Conservation (phyloP, 2,113 vertebrate genomes). For the Pseudorhombus dupliciocellatus region DNA sequence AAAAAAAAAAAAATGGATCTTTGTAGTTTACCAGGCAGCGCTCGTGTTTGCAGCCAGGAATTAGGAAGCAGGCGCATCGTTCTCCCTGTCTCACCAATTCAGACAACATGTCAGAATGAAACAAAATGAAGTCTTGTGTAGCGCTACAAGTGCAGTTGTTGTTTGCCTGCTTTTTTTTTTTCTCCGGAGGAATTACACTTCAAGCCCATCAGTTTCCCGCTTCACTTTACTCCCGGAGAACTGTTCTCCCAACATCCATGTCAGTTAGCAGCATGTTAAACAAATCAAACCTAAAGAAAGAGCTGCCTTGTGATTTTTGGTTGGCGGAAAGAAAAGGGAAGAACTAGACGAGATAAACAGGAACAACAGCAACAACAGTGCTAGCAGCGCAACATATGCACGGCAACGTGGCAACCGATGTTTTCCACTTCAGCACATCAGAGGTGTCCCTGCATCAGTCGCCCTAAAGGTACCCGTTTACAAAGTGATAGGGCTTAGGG, state of each 20-base stretch:
- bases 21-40: slow-evolving; percentile 15
- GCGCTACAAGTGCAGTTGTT: slow-evolving; percentile 47
- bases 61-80: slow-evolving; percentile 30
- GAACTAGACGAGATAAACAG: slow-evolving; percentile 41
- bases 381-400: slow-evolving; percentile 63
- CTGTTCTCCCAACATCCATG: slow-evolving; percentile 74
- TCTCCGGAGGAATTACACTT: slow-evolving; percentile 55
- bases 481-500: slow-evolving; percentile 82
- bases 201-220: slow-evolving; percentile 57
- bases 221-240: slow-evolving; percentile 59
- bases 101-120: slow-evolving; percentile 60
- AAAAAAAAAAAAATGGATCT: neutral
- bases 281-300: slow-evolving; percentile 77
- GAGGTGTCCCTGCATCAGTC: slow-evolving; percentile 72
- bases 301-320: slow-evolving; percentile 57
- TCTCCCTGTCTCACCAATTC: slow-evolving; percentile 45
- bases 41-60: slow-evolving; percentile 17
- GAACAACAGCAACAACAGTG: slow-evolving; percentile 63
- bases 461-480: slow-evolving; percentile 82
- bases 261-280: slow-evolving; percentile 76
- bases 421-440: slow-evolving; percentile 80
- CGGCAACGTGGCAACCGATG: slow-evolving; percentile 70
- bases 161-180: slow-evolving; percentile 30
- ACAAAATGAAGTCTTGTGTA: slow-evolving; percentile 59
- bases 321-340: slow-evolving; percentile 6